Evolutionary conservation across 2,113 vertebrate species (phyloP).

Genomic region (Orthonyx spaldingii): DNA sequence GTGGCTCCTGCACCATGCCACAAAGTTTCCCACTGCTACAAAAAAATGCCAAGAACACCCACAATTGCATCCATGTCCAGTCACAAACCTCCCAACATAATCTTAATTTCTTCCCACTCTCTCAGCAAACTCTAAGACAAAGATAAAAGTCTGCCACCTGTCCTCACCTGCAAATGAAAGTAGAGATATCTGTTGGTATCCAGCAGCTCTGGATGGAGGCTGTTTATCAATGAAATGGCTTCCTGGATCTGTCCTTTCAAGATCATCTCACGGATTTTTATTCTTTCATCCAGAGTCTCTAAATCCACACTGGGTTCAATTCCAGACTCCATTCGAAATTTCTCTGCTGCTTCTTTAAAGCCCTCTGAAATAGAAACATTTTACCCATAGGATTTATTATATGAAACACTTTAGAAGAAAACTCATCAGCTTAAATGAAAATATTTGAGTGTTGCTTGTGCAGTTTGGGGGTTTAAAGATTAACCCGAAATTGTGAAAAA

Average conservation of each 20-base stretch:
- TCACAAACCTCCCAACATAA: background rate
- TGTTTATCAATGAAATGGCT: conserved; percentile 93
- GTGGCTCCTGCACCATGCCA: background rate
- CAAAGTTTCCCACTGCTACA: background rate
- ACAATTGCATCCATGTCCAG: background rate
- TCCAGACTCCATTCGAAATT: conserved; percentile 96
- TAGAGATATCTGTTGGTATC: conserved; percentile 98
- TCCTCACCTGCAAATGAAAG: conserved; percentile 91
- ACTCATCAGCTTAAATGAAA: background rate
- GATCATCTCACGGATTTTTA: conserved; percentile 97
- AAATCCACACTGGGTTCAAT: conserved; percentile 96
- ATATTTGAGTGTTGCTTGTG: background rate
- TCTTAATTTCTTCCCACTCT: background rate
- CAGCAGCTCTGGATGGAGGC: conserved; percentile 93
- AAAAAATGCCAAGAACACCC: background rate
- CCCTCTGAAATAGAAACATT: conserved; percentile 80
- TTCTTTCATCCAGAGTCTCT: conserved; percentile 93
- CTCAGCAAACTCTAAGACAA: background rate
- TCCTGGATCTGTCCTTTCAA: conserved; percentile 97
- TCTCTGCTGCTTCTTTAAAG: conserved; percentile 97
- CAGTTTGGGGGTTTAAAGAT: background rate
- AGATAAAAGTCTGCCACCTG: background rate
- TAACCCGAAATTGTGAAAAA: background rate
- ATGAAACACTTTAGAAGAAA: background rate
- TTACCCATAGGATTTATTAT: background rate